These are phyloP conservation scores for Agriopis leucophaearia DNA, from an alignment of 2,888 invertebrate genomes.

Conservation along the genomic window DNA sequence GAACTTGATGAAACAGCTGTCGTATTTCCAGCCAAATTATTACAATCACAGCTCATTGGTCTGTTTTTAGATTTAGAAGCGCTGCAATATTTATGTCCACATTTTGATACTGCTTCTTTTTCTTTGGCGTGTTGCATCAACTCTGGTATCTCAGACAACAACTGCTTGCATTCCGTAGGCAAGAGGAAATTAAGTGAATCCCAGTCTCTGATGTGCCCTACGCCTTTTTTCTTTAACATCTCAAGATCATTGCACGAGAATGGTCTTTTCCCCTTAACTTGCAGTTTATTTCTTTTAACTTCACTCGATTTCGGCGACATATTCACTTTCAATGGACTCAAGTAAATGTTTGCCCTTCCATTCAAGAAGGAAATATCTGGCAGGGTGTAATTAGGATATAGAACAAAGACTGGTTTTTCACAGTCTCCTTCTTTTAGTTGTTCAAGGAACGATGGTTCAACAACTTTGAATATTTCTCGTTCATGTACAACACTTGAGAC, in stretches of 20 bases:
- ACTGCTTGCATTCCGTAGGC: constrained; percentile 93
- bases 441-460: constrained; percentile 90
- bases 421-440: constrained; percentile 89
- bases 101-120: constrained; percentile 72
- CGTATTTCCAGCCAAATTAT: constrained; percentile 83
- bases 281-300: constrained; percentile 70
- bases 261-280: constrained; percentile 86
- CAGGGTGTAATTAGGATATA: constrained; percentile 96
- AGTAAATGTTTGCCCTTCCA: constrained; percentile 88
- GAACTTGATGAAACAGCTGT: constrained; percentile 89
- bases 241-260: constrained; percentile 94
- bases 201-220: constrained; percentile 96
- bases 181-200: constrained; percentile 95
- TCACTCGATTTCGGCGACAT: constrained; percentile 74
- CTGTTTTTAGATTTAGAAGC: constrained; percentile 86
- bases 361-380: constrained; percentile 95
- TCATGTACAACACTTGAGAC: constrained; percentile 69
- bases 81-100: constrained; percentile 76
- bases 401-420: constrained; percentile 93
- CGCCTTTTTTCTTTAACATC: constrained; percentile 91
- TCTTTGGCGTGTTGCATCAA: constrained; percentile 88
- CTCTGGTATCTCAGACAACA: constrained; percentile 93
- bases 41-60: constrained; percentile 87
- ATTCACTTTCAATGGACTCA: constrained; percentile 89
- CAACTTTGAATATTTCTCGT: constrained; percentile 86